Base-by-base conservation (phyloP, 2,797 vertebrate species). In the Sebastes hubbsi region DNA sequence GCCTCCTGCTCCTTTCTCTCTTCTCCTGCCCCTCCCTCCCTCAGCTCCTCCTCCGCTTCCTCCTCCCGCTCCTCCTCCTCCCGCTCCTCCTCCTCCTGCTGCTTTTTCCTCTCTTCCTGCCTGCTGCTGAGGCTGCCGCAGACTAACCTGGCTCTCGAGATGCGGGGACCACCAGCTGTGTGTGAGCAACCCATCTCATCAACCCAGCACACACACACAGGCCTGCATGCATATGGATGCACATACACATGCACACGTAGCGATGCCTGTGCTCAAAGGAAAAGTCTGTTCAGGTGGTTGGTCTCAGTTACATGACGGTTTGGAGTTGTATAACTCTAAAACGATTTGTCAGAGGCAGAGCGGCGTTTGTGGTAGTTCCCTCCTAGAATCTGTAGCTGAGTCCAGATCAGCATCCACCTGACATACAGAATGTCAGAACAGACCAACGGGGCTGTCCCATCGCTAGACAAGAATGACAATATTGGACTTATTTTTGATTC, bases 141-240 rank as follows among this genome's bases (percentile, higher is more conserved):
- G 90, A 93, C 76, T 92, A 91, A 90, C 89, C 85, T 82, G 89
- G 82, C 86, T 90, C 59, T 87, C 69, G 77, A 81, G 83, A 83
- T 85, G 85, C 88, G 86, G 89, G 72, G 72, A 92, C 89, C 89
- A 79, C 86, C 84, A 78, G 88, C 91, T 87, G 86, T 93, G 86
- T 93, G 91, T 89, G 91, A 93, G 92, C 86, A 92, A 75, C 58
- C 80, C 86, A 88, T 86, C 80, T 89, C 83, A 92, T 88, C 77
- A 77, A 71, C 58, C 67, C 63, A 36, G 59, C 81, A 83, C 72
- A 74, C 62, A 69, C 65, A 66, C 58, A 38, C 13, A 52, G 16
- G 13, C 63, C 34, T 69, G 72, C 79, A 85, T 75, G 69, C 46
- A 62, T 42, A 68, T 60, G 58, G 52, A 68, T 75, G 24, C 58